A percentile compares a stretch with the other conserved stretches of the same genome.
phyloP scores from a whole-genome alignment of 2,113 vertebrate genomes.

The Chiloscyllium plagiosum region DNA sequence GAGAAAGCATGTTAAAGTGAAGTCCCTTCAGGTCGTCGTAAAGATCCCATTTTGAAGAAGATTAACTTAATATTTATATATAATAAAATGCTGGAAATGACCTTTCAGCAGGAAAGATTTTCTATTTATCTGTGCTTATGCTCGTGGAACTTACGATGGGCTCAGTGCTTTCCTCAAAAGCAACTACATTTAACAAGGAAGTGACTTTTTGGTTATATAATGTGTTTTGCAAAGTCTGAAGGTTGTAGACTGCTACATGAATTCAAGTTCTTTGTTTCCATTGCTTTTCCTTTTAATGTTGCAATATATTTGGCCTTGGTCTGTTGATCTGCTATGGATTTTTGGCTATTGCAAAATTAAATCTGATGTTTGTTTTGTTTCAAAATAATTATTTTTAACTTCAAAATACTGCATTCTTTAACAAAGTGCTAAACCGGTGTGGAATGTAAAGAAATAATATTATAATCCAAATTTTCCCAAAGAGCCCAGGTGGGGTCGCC shows the following conservation, averaged over 20 bases:
- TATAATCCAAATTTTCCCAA: too few species aligned
- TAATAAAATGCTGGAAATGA: not conserved
- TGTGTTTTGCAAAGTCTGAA: not conserved
- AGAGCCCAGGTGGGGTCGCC: too few species aligned
- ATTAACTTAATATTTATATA: not conserved
- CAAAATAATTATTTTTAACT: not conserved
- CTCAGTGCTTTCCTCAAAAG: not conserved
- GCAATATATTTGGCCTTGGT: not conserved
- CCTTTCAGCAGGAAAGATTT: not conserved
- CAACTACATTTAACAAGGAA: not conserved
- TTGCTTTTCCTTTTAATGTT: not conserved
- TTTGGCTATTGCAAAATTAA: not conserved
- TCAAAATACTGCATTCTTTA: not conserved
- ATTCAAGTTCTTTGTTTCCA: not conserved
- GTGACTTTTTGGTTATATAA: not conserved
- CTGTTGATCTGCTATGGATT: not conserved
- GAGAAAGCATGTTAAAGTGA: not conserved
- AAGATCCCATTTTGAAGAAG: not conserved
- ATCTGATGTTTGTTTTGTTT: not conserved
- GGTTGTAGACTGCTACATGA: not conserved
- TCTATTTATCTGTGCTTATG: not conserved
- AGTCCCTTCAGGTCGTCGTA: not conserved
- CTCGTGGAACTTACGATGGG: not conserved
- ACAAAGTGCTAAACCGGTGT: not conserved
- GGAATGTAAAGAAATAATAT: not conserved